Evolutionary conservation across 2,797 vertebrate species (phyloP), one percentile per base, ranked within the genome.

Genomic region (Arctocebus calabarensis): DNA sequence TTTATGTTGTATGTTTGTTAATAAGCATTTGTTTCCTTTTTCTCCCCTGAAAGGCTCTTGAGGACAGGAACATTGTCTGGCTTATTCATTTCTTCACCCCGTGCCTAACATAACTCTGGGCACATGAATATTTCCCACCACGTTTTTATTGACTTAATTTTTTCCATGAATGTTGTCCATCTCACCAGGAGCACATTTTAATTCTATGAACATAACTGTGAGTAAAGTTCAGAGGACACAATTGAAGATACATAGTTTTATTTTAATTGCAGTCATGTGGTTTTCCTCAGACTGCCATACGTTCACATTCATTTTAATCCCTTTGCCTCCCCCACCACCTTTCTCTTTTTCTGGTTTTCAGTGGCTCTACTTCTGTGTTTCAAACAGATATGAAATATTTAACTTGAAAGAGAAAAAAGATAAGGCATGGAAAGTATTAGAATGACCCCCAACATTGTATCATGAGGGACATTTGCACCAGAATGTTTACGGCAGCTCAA

Each of bases 341-440:
- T 57, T 32, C 17, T 37, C 78, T 48, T 77, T 16, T 62, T 64
- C 70, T 83, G 75, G 19, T 64, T 90, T 84, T 61, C 73, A 52
- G 7, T 55, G 8, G 62, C 17, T 86, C 84, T 71, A 61, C 34
- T 37, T 74, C 40, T 61, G 25, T 37, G 34, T 82, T 74, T 78
- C 17, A 1, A 94, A 92, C 32, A 87, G n/a, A 86, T 48, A 66
- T 73, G 37, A 14, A 37, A n/a, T 83, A 62, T 84, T 70, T 70
- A 68, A 83, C 59, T 87, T 84, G 14, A 29, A 78, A 73, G 66
- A 78, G n/a, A 91, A 91, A 71, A 16, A 89, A 70, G 29, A n/a
- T 59, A 79, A 64, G 23, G 61, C 27, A 14, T 17, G 23, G 64
- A 52, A 90, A 55, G 23, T 74, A 27, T 57, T 52, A 32, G 12